Percentiles rank a stretch among this genome's conserved stretches.
phyloP scores from a whole-genome alignment of 1,140 invertebrate species.

The Cotesia glomerata region DNA sequence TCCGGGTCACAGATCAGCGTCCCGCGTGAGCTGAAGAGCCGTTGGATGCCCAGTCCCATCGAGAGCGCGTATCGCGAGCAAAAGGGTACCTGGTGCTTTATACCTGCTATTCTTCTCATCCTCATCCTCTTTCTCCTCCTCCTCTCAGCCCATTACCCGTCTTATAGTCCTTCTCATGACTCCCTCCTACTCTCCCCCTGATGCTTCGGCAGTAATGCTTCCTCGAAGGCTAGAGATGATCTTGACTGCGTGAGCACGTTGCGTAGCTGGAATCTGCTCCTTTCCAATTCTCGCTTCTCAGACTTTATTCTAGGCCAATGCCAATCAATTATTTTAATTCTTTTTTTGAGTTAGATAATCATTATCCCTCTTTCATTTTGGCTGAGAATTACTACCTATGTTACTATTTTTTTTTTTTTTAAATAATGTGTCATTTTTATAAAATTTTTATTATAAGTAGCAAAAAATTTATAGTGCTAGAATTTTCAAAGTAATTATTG shows the following conservation, averaged over 20 bases:
- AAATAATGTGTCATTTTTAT: too few species aligned
- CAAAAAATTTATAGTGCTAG: not conserved
- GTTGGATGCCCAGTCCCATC: conserved; percentile 46
- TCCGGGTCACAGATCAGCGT: conserved; percentile 64
- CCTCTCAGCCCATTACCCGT: not conserved
- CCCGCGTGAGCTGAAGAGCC: conserved; percentile 49
- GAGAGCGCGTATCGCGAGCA: conserved; percentile 60
- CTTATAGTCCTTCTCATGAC: not conserved
- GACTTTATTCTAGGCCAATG: not conserved
- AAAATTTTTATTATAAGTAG: not conserved
- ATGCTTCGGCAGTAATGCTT: not conserved
- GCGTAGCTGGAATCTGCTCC: not conserved
- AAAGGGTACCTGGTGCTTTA: conserved; percentile 48
- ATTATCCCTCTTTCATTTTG: too few species aligned
- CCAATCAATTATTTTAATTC: not conserved
- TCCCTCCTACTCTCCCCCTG: conserved; percentile 4
- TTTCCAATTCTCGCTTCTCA: conserved; percentile 9
- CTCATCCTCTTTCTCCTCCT: conserved; percentile 19
- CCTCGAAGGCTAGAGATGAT: conserved; percentile 24
- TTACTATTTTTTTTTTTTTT: too few species aligned
- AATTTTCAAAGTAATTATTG: not conserved
- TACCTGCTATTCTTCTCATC: conserved; percentile 30
- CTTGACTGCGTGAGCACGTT: conserved; percentile 24
- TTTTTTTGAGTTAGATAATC: too few species aligned
- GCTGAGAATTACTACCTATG: too few species aligned